Base-by-base conservation (phyloP, 2,113 vertebrate genomes). In the Phycodurus eques region DNA sequence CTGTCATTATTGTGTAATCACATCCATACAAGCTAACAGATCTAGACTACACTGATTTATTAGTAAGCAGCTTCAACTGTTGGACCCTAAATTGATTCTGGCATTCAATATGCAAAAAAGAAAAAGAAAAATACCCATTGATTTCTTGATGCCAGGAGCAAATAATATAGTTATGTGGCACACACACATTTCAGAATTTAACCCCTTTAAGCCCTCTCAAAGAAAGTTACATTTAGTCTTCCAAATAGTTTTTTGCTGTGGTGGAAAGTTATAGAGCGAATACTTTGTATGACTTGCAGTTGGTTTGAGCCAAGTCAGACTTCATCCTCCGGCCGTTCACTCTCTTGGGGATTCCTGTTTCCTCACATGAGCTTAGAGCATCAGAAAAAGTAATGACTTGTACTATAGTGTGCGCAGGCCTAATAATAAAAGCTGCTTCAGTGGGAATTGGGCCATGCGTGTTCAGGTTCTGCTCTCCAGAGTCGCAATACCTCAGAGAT, bases 321-420 rank as follows among this genome's bases (percentile, higher is more conserved):
- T 77, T 85, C 85, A 87, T 92, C 87, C 90, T 88, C 83, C 77
- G 80, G 86, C 79, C 80, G 68, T 77, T 77, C 51, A 68, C 90
- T 90, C 92, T 91, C 92, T 54, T 72, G 88, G 87, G 93, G 79
- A 75, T 80, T 75, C 83, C 82, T 79, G 86, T 87, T 90, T 90
- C 89, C 90, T 90, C 89, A 90, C 89, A 92, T 90, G 91, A 91
- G 89, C 90, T 91, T 83, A 85, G 88, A 92, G 90, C 85, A 84
- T 88, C 87, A 88, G 90, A 90, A 86, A 92, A 92, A 93, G 90
- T 92, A 93, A 93, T 92, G 92, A 92, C 92, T 93, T 88, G 88
- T 89, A 87, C 90, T 79, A 80, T 90, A 79, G 86, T 78, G 84
- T 83, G 85, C 81, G 78, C 81, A 80, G 82, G 89, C 86, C 90